Evolutionary conservation across 2,113 vertebrate genomes (phyloP).

Genomic region (Ondatra zibethicus): DNA sequence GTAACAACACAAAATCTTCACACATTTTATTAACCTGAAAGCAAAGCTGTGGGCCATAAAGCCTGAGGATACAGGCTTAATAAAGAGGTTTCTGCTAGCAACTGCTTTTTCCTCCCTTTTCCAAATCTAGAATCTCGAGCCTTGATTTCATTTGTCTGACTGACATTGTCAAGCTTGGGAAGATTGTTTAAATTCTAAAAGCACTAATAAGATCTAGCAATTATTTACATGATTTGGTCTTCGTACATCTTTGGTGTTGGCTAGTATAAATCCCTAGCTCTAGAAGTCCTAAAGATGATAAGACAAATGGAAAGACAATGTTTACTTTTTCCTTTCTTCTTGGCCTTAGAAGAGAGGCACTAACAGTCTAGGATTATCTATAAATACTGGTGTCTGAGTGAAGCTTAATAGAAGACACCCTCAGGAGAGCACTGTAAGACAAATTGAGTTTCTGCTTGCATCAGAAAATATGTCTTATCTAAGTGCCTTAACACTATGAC

Average conservation of each 20-base stretch:
- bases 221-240: not conserved
- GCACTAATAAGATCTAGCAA: not conserved
- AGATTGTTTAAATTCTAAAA: not conserved
- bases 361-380: not conserved
- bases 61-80: not conserved
- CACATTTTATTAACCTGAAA: not conserved
- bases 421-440: not conserved
- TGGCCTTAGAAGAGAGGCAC: not conserved
- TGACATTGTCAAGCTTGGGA: not conserved
- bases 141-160: not conserved
- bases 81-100: not conserved
- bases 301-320: not conserved
- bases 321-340: not conserved
- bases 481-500: not conserved
- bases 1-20: not conserved
- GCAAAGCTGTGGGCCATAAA: not conserved
- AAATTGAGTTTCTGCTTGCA: not conserved
- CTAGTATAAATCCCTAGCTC: not conserved
- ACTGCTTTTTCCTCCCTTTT: not conserved
- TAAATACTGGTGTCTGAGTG: not conserved
- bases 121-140: not conserved
- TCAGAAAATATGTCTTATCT: not conserved
- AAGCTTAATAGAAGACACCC: not conserved
- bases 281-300: not conserved
- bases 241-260: not conserved